These are phyloP conservation scores for Labeo calbasu DNA, from an alignment of 2,797 vertebrate genomes.

Conservation along the genomic window DNA sequence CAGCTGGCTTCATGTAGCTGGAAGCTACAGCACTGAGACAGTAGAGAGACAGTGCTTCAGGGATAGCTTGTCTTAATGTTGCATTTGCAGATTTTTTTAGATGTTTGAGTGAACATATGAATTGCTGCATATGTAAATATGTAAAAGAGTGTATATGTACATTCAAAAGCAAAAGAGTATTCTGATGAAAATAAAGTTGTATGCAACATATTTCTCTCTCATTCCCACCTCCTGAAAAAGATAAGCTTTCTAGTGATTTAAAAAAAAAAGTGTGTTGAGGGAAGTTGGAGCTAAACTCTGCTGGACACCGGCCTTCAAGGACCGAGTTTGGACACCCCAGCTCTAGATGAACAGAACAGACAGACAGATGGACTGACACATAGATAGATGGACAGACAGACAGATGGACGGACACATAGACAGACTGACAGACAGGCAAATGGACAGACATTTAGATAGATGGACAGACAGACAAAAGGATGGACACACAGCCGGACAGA, in stretches of 20 bases:
- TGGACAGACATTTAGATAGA: neutral
- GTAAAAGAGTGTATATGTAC: neutral
- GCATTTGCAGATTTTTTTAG: neutral
- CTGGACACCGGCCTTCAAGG: too few relatives aligned
- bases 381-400: neutral
- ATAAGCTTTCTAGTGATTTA: neutral
- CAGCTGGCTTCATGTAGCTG: conserved; percentile 6
- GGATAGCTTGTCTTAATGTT: neutral
- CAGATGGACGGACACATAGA: too few relatives aligned
- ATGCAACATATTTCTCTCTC: neutral
- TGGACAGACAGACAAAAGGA: too few relatives aligned
- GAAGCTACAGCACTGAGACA: conserved; percentile 18
- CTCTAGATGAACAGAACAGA: too few relatives aligned
- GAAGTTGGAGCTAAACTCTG: too few relatives aligned
- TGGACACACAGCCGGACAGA: too few relatives aligned
- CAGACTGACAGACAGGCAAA: too few relatives aligned
- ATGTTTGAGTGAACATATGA: neutral
- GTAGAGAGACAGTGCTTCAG: neutral
- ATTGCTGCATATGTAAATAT: neutral
- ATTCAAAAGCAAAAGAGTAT: neutral
- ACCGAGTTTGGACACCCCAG: too few relatives aligned
- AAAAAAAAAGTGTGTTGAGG: too few relatives aligned
- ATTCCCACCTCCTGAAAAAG: neutral
- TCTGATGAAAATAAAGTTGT: neutral
- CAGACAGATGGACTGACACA: rapidly evolving